phyloP scores from a whole-genome alignment of 1,140 invertebrate genomes.

The Danaus plexippus region DNA sequence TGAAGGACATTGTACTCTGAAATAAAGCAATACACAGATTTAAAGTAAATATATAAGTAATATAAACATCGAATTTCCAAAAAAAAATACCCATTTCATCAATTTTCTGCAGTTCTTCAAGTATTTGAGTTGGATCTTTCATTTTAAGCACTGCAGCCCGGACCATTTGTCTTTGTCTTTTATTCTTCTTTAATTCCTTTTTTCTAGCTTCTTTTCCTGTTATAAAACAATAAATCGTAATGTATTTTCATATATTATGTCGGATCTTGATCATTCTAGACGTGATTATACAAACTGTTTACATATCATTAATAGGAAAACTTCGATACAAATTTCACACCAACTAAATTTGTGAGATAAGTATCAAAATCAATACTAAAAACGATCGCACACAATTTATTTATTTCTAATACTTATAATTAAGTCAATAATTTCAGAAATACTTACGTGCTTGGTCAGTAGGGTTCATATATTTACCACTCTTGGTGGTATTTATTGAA shows the following conservation, averaged over 20 bases:
- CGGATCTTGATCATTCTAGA: no score
- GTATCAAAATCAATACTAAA: no score
- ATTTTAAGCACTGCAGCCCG: slow-evolving; percentile 97
- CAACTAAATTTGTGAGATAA: no score
- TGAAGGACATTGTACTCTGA: slow-evolving; percentile 95
- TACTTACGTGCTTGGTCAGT: slow-evolving; percentile 97
- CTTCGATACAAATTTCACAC: no score
- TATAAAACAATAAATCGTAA: slow-evolving; percentile 18
- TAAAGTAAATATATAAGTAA: not conserved
- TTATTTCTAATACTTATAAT: not conserved
- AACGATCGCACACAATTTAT: no score
- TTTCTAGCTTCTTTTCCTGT: slow-evolving; percentile 97
- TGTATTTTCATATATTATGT: not conserved
- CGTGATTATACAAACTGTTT: no score
- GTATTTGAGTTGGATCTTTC: slow-evolving; percentile 95
- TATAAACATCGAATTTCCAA: not conserved
- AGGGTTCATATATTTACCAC: slow-evolving; percentile 99
- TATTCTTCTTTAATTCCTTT: slow-evolving; percentile 98
- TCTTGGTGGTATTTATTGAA: slow-evolving; percentile 98
- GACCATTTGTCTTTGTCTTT: slow-evolving; percentile 95
- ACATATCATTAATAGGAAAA: no score
- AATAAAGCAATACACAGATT: slow-evolving; percentile 36
- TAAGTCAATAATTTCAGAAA: slow-evolving; percentile 11
- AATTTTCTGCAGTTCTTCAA: slow-evolving; percentile 97
- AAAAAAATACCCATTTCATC: slow-evolving; percentile 92